Evolutionary conservation across 2,113 vertebrate species (phyloP), one percentile per base, ranked within the genome.

Genomic region (Chloropsis cyanopogon): DNA sequence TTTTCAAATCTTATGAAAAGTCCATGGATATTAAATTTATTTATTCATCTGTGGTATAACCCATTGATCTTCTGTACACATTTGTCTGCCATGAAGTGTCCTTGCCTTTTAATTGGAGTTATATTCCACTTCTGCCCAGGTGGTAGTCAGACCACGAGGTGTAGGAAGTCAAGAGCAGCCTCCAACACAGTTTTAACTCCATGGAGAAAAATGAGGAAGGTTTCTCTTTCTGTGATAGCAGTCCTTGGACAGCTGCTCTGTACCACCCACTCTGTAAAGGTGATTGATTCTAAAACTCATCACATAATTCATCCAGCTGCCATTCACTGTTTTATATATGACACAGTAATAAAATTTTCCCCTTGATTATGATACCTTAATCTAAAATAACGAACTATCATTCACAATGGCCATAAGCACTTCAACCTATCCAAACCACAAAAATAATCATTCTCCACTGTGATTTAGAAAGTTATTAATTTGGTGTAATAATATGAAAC

Each of bases 381-480:
- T 90, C 53, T 91, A 50, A 82, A 84, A 23, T 65, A 88, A 66
- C 46, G 29, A 33, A 4, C 10, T 21, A 16, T 65, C 76, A 69
- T 50, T 65, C 46, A 31, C 6, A 70, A 85, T 20, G 66, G 50
- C 64, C 66, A 68, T 92, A 81, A 54, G 60, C 26, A 42, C 80
- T 79, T 91, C 87, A 88, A 84, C 46, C 33, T 88, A 71, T 70
- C 35, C 82, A 83, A 96, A 95, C 49, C 75, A 77, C 82, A 65
- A 72, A 84, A 64, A 83, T 68, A 50, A 44, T 49, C 13, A 37
- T 46, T 89, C 44, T 39, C 28, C 69, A 76, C 25, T 4, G 9
- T 85, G 78, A 84, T 80, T 90, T 60, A 61, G 60, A 61, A 90
- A 90, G 59, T 47, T 22, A 33, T 13, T 31, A 29, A 66, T 90